Evolutionary conservation across 2,888 invertebrate species (phyloP).

Genomic region (Calameuta filiformis): DNA sequence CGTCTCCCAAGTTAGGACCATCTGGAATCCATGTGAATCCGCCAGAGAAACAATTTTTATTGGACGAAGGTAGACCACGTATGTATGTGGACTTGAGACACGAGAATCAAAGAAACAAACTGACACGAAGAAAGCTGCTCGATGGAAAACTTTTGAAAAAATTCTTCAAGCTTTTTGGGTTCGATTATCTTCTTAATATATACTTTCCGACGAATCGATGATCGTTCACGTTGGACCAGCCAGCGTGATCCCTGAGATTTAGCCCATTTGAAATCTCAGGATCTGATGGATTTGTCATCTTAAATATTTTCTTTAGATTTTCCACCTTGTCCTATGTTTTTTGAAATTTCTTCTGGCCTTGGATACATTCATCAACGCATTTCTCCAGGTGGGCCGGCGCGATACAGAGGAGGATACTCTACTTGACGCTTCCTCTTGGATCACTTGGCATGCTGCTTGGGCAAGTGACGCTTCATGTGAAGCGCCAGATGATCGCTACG

Average conservation of each 20-base stretch:
- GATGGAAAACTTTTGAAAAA: not conserved
- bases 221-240: conserved; percentile 29
- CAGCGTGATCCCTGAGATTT: conserved; percentile 22
- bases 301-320: not conserved
- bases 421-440: conserved; percentile 39
- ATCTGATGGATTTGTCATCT: not conserved
- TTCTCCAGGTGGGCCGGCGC: not conserved
- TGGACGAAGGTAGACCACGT: not conserved
- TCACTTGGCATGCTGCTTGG: conserved; percentile 82
- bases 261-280: not conserved
- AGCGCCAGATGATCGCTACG: conserved; percentile 95
- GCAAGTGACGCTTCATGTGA: conserved; percentile 96
- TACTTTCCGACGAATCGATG: not conserved
- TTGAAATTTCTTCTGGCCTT: not conserved
- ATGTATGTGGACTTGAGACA: not conserved
- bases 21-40: not conserved
- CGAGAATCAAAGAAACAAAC: not conserved
- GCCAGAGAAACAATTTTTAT: not conserved
- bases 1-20: not conserved
- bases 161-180: not conserved
- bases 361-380: not conserved
- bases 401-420: not conserved
- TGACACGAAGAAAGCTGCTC: not conserved
- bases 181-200: not conserved
- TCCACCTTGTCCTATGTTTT: not conserved